Percentiles rank a stretch among this genome's conserved stretches.
Conservation (phyloP, 2,113 vertebrate species). For the Hippolais icterina region DNA sequence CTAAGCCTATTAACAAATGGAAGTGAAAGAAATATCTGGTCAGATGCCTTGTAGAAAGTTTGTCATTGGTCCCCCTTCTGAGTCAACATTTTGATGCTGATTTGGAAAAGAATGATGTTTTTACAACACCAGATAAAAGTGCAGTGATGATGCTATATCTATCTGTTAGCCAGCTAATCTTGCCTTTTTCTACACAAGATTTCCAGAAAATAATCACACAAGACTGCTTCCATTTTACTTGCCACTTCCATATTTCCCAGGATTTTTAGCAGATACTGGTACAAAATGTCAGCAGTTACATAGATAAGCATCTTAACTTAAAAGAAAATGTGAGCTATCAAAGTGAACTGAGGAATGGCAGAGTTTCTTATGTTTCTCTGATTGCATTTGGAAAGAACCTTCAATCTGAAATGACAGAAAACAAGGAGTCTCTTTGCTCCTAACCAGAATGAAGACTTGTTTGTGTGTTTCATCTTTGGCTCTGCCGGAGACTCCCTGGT, state of each 20-base stretch:
- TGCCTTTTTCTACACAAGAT: neutral
- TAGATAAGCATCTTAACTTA: neutral
- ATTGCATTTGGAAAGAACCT: neutral
- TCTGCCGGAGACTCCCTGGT: neutral
- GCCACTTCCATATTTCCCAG: neutral
- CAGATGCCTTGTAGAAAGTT: neutral
- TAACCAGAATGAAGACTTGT: neutral
- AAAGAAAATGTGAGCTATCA: neutral
- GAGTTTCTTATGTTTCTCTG: neutral
- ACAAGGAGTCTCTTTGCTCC: neutral
- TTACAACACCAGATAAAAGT: neutral
- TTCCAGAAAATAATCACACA: neutral
- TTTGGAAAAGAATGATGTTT: neutral
- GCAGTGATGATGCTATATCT: neutral
- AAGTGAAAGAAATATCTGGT: neutral
- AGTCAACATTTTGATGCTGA: neutral
- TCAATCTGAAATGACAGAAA: neutral
- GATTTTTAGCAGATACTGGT: neutral
- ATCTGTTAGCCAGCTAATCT: neutral
- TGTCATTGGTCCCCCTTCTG: neutral
- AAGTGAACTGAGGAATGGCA: neutral
- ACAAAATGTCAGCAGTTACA: neutral
- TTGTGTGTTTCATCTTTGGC: neutral
- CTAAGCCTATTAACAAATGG: neutral
- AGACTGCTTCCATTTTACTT: neutral